These are phyloP conservation scores for Willowsia nigromaculata DNA, from an alignment of 2,888 invertebrate genomes.

Conservation along the genomic window DNA sequence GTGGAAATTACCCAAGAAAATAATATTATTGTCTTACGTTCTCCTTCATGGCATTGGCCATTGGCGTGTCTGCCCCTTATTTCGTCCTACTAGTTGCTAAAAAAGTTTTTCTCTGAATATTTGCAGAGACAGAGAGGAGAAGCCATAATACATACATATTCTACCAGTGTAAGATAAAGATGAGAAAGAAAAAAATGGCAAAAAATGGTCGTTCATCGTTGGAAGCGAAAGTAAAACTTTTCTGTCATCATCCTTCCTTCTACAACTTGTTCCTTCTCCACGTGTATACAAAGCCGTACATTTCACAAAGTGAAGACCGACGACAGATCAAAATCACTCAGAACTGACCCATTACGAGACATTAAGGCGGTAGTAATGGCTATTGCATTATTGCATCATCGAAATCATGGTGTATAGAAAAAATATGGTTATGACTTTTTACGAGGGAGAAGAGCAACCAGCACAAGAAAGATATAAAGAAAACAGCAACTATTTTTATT, in stretches of 20 bases:
- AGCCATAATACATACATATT: background rate
- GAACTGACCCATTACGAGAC: conserved; percentile 44
- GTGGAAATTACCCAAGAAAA: conserved; percentile 37
- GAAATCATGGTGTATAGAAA: background rate
- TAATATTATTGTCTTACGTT: conserved; percentile 26
- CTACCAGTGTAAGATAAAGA: background rate
- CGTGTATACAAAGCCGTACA: conserved; percentile 14
- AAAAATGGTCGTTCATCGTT: conserved; percentile 12
- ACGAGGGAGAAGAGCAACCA: no score
- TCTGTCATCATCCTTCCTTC: background rate
- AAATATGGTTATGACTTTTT: background rate
- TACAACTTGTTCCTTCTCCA: background rate
- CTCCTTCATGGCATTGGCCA: background rate
- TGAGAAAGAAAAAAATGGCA: background rate
- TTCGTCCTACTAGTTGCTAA: background rate
- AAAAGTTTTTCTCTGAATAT: background rate
- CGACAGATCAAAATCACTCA: conserved; percentile 58
- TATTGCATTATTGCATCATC: conserved; percentile 28
- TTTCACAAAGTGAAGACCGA: conserved; percentile 47
- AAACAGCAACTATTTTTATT: background rate
- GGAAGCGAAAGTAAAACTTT: background rate
- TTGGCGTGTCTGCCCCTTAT: background rate
- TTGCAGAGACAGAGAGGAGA: background rate
- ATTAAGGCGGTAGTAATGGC: conserved; percentile 54
- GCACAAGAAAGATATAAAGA: background rate